Evolutionary conservation across 2,797 vertebrate species (phyloP), one percentile per base, ranked within the genome.

Genomic region (Micrastur ruficollis): DNA sequence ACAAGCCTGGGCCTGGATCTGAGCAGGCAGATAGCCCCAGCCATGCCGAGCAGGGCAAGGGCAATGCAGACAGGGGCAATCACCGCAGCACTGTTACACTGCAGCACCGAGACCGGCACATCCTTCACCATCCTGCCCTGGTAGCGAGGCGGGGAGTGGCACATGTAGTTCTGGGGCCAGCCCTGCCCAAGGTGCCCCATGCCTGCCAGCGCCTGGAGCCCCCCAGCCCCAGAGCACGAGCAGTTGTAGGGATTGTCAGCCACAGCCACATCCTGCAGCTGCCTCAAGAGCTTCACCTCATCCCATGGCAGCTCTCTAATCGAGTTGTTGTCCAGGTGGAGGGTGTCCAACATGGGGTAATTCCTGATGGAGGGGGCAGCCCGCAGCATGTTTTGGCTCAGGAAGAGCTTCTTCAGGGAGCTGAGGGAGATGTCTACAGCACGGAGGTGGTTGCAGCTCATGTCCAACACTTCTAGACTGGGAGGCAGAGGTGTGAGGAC

Each of bases 331-430:
- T 98, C 92, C 14, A 98, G 44, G 75, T 87, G 87, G 9, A 98
- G 94, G 11, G 95, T 93, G 52, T 95, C 85, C 84, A 98, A 36
- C 55, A 4, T 0, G 36, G 97, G 95, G 79, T 8, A 93, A 10
- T 87, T 93, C 32, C 9, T 65, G 47, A 97, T 1, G n/a, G 91
- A n/a, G 16, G 96, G 95, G 12, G 38, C 8, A 9, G 94, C 84
- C 42, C 47, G 82, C 66, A 98, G 93, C 50, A 65, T 26, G 81
- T 98, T 98, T 75, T 93, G 94, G 72, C 95, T 97, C 67, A 98
- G 95, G 73, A 98, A 96, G 7, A 98, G 97, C 46, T 91, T 83
- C 56, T 53, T 96, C 66, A 98, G 88, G 34, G 66, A 86, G 70
- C 50, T 52, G 18, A 96, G 80, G 72, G 96, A 97, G 62, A 95